Evolutionary conservation across 2,113 vertebrate genomes (phyloP).

Genomic region (Osmerus eperlanus): DNA sequence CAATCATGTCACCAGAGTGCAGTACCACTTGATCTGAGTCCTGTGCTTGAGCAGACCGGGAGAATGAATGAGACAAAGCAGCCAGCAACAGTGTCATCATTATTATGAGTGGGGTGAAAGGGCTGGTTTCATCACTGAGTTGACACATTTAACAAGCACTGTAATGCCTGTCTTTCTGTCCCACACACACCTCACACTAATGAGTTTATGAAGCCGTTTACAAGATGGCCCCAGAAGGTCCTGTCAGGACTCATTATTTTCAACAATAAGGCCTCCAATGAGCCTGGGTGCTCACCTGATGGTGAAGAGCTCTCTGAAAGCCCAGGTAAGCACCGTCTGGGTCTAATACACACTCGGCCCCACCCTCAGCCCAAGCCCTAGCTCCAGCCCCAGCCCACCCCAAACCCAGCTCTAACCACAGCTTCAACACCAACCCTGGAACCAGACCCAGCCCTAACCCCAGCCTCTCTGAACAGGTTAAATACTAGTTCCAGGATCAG

Average conservation of each 20-base stretch:
- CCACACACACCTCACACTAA: constrained; percentile 48
- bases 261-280: constrained; percentile 36
- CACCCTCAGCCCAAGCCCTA: not conserved
- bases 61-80: constrained; percentile 35
- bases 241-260: constrained; percentile 37
- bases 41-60: not conserved
- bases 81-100: constrained; percentile 45
- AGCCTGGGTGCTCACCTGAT: constrained; percentile 52
- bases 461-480: too few species aligned
- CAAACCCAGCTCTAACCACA: too few species aligned
- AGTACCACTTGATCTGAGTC: not conserved
- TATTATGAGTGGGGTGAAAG: constrained; percentile 59
- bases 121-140: constrained; percentile 55
- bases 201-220: constrained; percentile 60
- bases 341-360: constrained; percentile 58
- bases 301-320: constrained; percentile 40
- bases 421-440: too few species aligned
- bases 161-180: constrained; percentile 46
- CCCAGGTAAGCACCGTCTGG: constrained; percentile 61
- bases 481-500: not conserved
- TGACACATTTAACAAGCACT: constrained; percentile 59
- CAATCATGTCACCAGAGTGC: not conserved
- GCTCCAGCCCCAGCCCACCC: too few species aligned
- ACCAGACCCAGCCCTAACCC: too few species aligned
- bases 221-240: constrained; percentile 27